Percentiles rank a stretch among this genome's conserved stretches.
phyloP scores from a whole-genome alignment of 1,140 invertebrate genomes.

The Orius insidiosus region DNA sequence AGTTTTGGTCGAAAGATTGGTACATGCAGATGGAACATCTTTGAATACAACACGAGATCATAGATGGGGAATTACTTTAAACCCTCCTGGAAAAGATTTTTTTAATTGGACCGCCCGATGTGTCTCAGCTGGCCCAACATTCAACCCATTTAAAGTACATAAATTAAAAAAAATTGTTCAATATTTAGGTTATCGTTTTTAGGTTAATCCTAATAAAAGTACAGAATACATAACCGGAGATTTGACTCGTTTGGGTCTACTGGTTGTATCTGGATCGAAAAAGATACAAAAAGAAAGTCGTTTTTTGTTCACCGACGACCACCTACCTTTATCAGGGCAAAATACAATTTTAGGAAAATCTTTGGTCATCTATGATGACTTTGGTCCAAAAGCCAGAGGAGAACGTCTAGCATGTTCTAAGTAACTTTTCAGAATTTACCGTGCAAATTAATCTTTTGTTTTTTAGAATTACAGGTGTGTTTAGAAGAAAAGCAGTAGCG shows the following conservation, averaged over 20 bases:
- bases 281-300: conserved; percentile 42
- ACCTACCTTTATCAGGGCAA: conserved; percentile 58
- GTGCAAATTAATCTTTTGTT: conserved; percentile 2
- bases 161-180: too few species aligned
- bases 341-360: conserved; percentile 62
- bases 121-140: conserved; percentile 57
- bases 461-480: conserved; percentile 50
- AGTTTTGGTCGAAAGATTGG: conserved; percentile 42
- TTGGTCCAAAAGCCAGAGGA: conserved; percentile 67
- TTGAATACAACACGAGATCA: conserved; percentile 52
- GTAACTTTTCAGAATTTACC: conserved; percentile 31
- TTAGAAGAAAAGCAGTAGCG: conserved; percentile 64
- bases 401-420: conserved; percentile 73
- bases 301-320: conserved; percentile 56
- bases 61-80: conserved; percentile 41
- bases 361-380: conserved; percentile 74
- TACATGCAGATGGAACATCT: conserved; percentile 70
- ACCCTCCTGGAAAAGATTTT: conserved; percentile 59
- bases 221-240: conserved; percentile 27
- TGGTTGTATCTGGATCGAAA: conserved; percentile 57
- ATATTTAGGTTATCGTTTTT: conserved; percentile 8
- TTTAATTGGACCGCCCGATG: conserved; percentile 80
- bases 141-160: conserved; percentile 59
- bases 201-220: conserved; percentile 8
- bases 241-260: conserved; percentile 39